A percentile compares a stretch with the other conserved stretches of the same genome.
Conservation (phyloP, 2,888 invertebrate species). For the Endotricha flammealis region DNA sequence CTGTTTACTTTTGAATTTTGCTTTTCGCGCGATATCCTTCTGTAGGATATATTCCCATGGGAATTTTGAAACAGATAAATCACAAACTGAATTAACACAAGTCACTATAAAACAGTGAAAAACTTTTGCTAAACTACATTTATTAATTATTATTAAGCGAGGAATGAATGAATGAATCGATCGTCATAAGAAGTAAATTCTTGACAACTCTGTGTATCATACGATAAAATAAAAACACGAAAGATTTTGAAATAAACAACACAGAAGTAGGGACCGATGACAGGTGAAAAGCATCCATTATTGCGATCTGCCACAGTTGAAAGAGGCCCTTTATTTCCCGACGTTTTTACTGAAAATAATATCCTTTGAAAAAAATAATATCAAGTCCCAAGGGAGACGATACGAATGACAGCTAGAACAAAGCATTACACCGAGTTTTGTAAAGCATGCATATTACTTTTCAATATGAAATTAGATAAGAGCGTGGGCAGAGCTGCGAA, state of each 20-base stretch:
- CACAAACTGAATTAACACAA: too few species aligned
- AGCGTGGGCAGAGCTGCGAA: background rate
- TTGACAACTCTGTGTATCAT: background rate
- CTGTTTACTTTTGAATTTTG: too few species aligned
- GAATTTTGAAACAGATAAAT: too few species aligned
- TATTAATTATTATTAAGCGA: too few species aligned
- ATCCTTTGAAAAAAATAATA: conserved; percentile 42
- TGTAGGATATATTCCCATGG: too few species aligned
- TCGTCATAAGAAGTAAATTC: too few species aligned
- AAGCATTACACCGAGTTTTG: conserved; percentile 27
- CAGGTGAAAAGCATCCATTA: conserved; percentile 53
- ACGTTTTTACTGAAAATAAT: conserved; percentile 32
- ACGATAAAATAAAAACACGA: conserved; percentile 14
- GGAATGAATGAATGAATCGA: too few species aligned
- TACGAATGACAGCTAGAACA: conserved; percentile 44
- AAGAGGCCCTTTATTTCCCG: conserved; percentile 39
- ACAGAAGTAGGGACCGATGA: conserved; percentile 35
- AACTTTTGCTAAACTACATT: too few species aligned
- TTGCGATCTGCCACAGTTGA: conserved; percentile 43
- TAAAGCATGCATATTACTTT: conserved; percentile 11
- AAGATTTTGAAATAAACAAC: conserved; percentile 32
- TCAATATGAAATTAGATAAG: conserved; percentile 13
- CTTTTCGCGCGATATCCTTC: too few species aligned
- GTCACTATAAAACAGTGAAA: too few species aligned
- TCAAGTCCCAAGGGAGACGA: conserved; percentile 30